These are phyloP conservation scores for Pavo muticus DNA, from an alignment of 2,113 vertebrate genomes.

Conservation along the genomic window DNA sequence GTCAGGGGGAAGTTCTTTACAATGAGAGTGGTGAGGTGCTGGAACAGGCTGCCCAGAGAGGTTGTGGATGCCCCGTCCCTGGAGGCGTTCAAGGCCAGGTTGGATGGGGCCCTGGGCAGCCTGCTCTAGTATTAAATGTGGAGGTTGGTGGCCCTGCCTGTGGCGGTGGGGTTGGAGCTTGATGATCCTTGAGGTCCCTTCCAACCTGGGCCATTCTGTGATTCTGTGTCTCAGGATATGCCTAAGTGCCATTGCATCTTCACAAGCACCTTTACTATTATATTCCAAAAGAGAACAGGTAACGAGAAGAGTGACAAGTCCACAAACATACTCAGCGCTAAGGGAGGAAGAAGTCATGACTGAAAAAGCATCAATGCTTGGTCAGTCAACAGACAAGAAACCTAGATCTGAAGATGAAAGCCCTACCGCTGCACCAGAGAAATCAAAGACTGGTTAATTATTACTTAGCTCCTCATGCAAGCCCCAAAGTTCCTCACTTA, in stretches of 20 bases:
- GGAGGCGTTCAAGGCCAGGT: too few relatives aligned
- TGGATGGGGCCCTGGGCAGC: too few relatives aligned
- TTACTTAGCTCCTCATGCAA: not conserved
- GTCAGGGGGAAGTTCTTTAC: too few relatives aligned
- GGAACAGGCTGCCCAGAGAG: too few relatives aligned
- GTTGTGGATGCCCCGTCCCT: too few relatives aligned
- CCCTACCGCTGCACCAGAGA: not conserved
- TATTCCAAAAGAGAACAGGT: not conserved
- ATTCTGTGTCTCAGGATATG: not conserved
- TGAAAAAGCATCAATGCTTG: not conserved
- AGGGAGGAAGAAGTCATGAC: not conserved
- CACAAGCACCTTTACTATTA: not conserved
- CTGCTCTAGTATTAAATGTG: too few relatives aligned
- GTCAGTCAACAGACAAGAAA: not conserved
- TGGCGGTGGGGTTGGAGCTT: too few relatives aligned
- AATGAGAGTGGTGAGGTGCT: too few relatives aligned
- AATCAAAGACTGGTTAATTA: not conserved
- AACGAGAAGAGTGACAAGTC: fast-evolving
- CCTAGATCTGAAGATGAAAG: not conserved
- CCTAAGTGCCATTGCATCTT: not conserved
- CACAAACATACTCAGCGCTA: not conserved
- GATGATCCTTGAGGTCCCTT: too few relatives aligned
- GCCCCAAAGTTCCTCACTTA: not conserved
- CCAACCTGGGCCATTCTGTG: too few relatives aligned
- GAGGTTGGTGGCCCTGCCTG: too few relatives aligned